Conservation (phyloP, 2,113 vertebrate genomes). For the Montifringilla adamsi region DNA sequence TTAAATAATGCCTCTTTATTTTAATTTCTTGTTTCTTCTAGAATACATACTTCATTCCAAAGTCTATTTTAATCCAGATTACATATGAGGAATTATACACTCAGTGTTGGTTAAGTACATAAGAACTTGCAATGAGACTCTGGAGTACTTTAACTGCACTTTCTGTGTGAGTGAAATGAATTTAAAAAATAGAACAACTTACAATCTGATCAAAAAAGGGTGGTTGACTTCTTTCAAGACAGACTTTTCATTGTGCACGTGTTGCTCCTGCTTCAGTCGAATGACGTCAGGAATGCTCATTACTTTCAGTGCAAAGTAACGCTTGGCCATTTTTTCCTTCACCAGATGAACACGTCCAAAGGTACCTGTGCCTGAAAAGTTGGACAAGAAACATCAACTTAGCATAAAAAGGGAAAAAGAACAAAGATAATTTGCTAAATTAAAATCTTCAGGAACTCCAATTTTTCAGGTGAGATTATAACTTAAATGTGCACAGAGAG, state of each 20-base stretch:
- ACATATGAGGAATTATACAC: neutral
- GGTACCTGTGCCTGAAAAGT: conserved; percentile 85
- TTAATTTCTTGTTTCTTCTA: neutral
- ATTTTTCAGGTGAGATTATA: neutral
- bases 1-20: neutral
- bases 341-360: conserved; percentile 95
- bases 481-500: neutral
- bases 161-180: neutral
- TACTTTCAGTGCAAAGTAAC: conserved; percentile 89
- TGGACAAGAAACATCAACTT: neutral
- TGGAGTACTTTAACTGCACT: neutral
- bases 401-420: neutral
- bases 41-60: neutral
- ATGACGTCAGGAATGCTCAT: conserved; percentile 96
- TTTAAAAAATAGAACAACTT: conserved; percentile 62
- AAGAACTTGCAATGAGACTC: neutral
- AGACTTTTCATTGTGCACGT: conserved; percentile 95
- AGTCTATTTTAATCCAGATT: neutral
- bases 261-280: conserved; percentile 93
- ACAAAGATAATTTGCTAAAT: neutral
- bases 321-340: conserved; percentile 79
- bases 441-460: neutral
- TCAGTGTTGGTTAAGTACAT: neutral
- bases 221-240: conserved; percentile 90
- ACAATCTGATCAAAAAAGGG: conserved; percentile 92